phyloP scores from a whole-genome alignment of 30 jellyfish, hydroid and myxozoan species.

The Aurelia coerulea region DNA sequence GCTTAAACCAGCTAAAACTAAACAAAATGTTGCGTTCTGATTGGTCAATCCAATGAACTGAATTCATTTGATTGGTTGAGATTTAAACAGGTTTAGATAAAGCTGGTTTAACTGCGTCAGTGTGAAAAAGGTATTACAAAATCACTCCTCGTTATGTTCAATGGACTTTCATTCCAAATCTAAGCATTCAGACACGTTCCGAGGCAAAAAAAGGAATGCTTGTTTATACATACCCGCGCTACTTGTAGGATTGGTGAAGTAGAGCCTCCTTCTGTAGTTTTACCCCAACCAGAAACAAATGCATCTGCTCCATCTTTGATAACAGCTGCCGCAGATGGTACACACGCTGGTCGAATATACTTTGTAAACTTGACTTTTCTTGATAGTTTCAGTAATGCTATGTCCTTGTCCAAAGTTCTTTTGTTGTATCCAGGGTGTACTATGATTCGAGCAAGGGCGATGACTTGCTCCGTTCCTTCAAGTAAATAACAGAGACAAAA shows the following conservation, averaged over 20 bases:
- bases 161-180: no score
- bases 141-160: no score
- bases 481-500: conserved; percentile 19
- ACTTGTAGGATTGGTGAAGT: conserved; percentile 32
- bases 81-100: no score
- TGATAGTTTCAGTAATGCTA: conserved; percentile 47
- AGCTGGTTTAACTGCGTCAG: no score
- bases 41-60: no score
- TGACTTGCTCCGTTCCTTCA: conserved; percentile 27
- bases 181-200: no score
- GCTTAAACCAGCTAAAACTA: no score
- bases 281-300: conserved; percentile 78
- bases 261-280: conserved; percentile 39
- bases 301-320: conserved; percentile 21
- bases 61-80: no score
- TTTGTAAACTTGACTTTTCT: conserved; percentile 22
- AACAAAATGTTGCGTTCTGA: no score
- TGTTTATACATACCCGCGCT: conserved; percentile 25
- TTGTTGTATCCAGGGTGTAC: conserved; percentile 19
- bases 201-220: no score
- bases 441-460: neutral
- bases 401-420: conserved; percentile 29
- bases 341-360: conserved; percentile 69
- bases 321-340: neutral
- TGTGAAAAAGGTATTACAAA: no score